Conservation (phyloP, 2,113 vertebrate species). For the Syngnathus floridae region DNA sequence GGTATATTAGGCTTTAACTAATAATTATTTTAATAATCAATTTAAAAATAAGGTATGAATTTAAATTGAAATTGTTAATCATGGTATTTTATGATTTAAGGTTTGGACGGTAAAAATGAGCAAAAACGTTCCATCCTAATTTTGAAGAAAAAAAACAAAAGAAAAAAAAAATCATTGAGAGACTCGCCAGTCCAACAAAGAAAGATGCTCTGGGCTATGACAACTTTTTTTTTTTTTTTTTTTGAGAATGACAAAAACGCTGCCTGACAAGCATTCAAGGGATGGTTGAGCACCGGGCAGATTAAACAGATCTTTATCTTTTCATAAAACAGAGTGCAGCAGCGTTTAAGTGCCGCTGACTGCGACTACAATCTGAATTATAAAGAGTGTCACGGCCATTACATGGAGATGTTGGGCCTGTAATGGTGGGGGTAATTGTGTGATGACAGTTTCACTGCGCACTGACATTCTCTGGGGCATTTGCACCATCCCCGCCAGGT, state of each 20-base stretch:
- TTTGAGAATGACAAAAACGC: conserved; percentile 60
- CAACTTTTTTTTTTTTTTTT: conserved; percentile 47
- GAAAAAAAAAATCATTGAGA: conserved; percentile 41
- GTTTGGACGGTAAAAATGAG: neutral
- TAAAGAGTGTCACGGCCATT: conserved; percentile 66
- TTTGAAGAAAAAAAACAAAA: conserved; percentile 24
- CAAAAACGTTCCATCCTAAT: neutral
- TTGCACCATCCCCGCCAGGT: conserved; percentile 71
- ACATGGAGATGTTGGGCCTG: conserved; percentile 64
- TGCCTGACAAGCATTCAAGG: conserved; percentile 65
- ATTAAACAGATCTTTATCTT: conserved; percentile 72
- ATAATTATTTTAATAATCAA: no score
- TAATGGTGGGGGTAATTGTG: conserved; percentile 74
- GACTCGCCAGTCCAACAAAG: conserved; percentile 52
- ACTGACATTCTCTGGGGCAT: conserved; percentile 66
- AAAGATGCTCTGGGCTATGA: conserved; percentile 53
- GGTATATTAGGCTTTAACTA: no score
- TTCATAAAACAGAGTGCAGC: conserved; percentile 65
- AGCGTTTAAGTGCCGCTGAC: conserved; percentile 69
- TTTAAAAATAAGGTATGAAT: no score
- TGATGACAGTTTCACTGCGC: conserved; percentile 74
- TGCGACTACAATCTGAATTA: conserved; percentile 70
- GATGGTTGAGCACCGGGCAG: conserved; percentile 56
- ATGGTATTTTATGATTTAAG: no score
- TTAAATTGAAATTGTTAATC: no score